A percentile compares a stretch with the other conserved stretches of the same genome.
Conservation (phyloP, 2,888 invertebrate species). For the Teleiodes luculella region DNA sequence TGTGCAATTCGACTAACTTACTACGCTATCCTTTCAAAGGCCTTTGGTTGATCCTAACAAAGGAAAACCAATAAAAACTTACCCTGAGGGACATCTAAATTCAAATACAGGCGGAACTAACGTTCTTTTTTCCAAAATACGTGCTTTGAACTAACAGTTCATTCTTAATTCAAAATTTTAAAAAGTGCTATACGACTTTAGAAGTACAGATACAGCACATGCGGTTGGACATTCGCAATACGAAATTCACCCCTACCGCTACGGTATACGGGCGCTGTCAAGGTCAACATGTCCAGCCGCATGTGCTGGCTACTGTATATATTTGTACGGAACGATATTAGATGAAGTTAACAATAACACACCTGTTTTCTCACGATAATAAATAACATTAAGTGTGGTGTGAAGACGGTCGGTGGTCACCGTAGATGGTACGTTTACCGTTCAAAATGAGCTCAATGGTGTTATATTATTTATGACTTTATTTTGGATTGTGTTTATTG, state of each 20-base stretch:
- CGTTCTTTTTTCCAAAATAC: slow-evolving; percentile 25
- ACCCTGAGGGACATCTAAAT: neutral
- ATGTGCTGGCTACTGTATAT: too few relatives aligned
- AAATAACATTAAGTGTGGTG: neutral
- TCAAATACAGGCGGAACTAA: slow-evolving; percentile 20
- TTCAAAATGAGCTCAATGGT: neutral
- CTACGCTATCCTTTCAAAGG: neutral
- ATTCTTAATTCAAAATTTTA: slow-evolving; percentile 28
- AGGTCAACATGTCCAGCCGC: too few relatives aligned
- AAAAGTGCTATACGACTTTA: neutral
- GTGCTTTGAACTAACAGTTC: slow-evolving; percentile 34
- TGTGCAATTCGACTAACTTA: neutral
- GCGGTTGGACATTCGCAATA: too few relatives aligned
- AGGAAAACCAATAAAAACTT: neutral
- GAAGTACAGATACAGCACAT: too few relatives aligned
- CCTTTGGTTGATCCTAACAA: neutral
- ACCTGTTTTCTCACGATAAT: slow-evolving; percentile 5
- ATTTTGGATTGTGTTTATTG: neutral
- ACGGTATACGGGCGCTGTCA: too few relatives aligned
- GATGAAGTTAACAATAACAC: neutral
- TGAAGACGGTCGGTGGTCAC: neutral
- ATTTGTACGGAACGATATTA: neutral
- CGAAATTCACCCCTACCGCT: too few relatives aligned
- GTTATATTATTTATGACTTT: slow-evolving; percentile 5
- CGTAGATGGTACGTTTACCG: neutral